Evolutionary conservation across 1,140 invertebrate species (phyloP).

Genomic region (Coelopa frigida): DNA sequence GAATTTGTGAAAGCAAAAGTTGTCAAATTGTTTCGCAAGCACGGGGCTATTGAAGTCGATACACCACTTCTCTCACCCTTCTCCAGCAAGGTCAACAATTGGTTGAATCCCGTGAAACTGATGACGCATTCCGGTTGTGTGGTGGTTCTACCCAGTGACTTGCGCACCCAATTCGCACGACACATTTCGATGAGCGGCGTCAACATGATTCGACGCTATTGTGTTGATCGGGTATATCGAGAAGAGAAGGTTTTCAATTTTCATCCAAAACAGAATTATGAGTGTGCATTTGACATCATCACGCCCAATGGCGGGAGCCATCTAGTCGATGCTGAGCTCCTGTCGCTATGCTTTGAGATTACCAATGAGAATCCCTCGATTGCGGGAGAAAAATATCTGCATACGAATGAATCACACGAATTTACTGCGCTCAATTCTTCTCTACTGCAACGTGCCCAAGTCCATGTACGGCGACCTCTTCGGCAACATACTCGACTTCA

Average conservation of each 20-base stretch:
- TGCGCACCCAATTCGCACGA: conserved; percentile 70
- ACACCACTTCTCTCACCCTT: conserved; percentile 73
- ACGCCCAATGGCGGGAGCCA: conserved; percentile 61
- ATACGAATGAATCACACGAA: conserved; percentile 79
- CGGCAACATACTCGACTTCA: conserved; percentile 28
- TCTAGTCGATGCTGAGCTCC: conserved; percentile 77
- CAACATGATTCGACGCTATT: conserved; percentile 71
- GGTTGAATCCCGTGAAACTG: conserved; percentile 56
- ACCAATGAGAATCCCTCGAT: conserved; percentile 61
- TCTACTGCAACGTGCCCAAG: conserved; percentile 71
- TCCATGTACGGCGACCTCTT: conserved; percentile 54
- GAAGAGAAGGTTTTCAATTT: conserved; percentile 75
- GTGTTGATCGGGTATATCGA: conserved; percentile 78
- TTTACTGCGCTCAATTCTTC: conserved; percentile 68
- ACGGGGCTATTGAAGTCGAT: conserved; percentile 66
- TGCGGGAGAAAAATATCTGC: conserved; percentile 61
- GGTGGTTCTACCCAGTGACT: conserved; percentile 71
- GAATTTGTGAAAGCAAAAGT: conserved; percentile 46
- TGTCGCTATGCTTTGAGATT: conserved; percentile 71
- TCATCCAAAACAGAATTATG: conserved; percentile 80
- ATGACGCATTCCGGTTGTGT: conserved; percentile 81
- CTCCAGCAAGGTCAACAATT: conserved; percentile 44
- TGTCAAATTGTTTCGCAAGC: conserved; percentile 62
- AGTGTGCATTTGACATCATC: conserved; percentile 92
- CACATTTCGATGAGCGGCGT: conserved; percentile 78